A percentile compares a stretch with the other conserved stretches of the same genome.
phyloP scores from a whole-genome alignment of 1,140 invertebrate genomes.

The Melipona quadrifasciata region DNA sequence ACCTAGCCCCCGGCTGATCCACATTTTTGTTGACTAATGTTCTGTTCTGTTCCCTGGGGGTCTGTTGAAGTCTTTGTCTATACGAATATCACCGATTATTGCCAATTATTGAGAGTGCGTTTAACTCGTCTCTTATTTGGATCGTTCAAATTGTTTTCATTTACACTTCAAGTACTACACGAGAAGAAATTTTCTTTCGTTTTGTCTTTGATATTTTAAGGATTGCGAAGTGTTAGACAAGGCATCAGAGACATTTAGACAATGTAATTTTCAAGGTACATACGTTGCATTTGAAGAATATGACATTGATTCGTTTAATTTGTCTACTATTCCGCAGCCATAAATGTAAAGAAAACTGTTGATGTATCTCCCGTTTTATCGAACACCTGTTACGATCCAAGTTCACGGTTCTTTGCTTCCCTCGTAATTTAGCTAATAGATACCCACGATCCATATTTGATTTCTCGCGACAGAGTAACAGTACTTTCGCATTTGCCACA shows the following conservation, averaged over 20 bases:
- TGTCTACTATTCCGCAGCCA: background rate
- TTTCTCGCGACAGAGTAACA: background rate
- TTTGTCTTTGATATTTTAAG: background rate
- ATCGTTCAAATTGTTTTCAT: background rate
- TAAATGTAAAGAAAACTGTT: background rate
- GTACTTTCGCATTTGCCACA: no score
- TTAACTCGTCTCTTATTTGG: background rate
- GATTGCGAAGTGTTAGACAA: background rate
- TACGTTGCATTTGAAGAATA: background rate
- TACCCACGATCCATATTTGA: background rate
- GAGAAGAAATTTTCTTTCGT: background rate
- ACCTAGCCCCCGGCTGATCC: background rate
- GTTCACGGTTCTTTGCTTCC: background rate
- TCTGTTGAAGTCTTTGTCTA: no score
- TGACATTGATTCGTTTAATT: background rate
- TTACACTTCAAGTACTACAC: background rate
- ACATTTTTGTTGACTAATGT: background rate
- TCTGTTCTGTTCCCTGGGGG: background rate
- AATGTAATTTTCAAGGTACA: background rate
- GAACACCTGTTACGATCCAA: background rate
- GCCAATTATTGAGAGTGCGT: background rate
- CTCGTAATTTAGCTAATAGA: background rate
- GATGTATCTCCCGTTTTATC: background rate
- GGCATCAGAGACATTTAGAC: background rate
- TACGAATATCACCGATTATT: background rate